Evolutionary conservation across 2,888 invertebrate genomes (phyloP).

Genomic region (Xestia c-nigrum): DNA sequence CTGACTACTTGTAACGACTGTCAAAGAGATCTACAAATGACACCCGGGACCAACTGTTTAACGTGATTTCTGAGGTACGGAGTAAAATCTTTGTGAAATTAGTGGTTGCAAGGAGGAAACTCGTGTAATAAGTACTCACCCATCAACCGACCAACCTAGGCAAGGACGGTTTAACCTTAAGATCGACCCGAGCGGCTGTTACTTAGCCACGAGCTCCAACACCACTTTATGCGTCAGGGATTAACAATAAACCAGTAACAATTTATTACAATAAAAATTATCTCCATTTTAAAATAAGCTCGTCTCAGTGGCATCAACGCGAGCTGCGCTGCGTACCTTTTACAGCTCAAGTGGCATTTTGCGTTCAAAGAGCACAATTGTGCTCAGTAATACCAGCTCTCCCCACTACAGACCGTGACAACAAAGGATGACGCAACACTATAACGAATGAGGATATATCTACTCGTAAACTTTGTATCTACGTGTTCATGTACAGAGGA

Average conservation of each 20-base stretch:
- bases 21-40: no score
- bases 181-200: no score
- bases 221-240: rapidly evolving
- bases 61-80: no score
- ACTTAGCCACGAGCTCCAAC: no score
- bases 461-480: slow-evolving; percentile 58
- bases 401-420: slow-evolving; percentile 47
- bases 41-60: no score
- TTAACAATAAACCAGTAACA: slow-evolving; percentile 2
- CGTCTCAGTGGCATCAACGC: neutral
- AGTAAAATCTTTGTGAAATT: no score
- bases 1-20: no score
- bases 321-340: slow-evolving; percentile 17
- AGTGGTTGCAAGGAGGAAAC: no score
- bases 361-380: slow-evolving; percentile 57
- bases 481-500: slow-evolving; percentile 21
- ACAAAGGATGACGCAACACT: slow-evolving; percentile 60
- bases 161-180: no score
- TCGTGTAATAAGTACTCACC: no score
- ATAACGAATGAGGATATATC: slow-evolving; percentile 51
- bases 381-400: slow-evolving; percentile 49
- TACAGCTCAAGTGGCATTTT: slow-evolving; percentile 53
- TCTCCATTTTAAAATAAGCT: slow-evolving; percentile 32
- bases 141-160: no score
- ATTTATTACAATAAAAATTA: slow-evolving; percentile 8